These are phyloP conservation scores for Electrona antarctica DNA, from an alignment of 2,113 vertebrate species.

Conservation along the genomic window DNA sequence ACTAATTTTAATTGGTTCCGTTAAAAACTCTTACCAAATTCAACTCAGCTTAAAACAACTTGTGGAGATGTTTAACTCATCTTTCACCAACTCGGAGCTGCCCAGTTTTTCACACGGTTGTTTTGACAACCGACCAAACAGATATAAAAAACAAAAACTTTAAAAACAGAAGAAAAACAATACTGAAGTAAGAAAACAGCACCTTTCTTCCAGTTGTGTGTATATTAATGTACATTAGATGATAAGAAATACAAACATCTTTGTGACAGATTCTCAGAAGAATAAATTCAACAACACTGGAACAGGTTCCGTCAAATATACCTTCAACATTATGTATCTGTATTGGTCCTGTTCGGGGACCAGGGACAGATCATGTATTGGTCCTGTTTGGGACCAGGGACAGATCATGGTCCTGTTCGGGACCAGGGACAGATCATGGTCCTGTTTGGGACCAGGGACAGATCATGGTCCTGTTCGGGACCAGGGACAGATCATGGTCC, in stretches of 20 bases:
- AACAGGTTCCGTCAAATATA: no score
- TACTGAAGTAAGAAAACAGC: conserved; percentile 81
- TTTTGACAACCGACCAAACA: conserved; percentile 50
- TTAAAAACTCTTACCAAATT: conserved; percentile 15
- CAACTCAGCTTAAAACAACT: conserved; percentile 80
- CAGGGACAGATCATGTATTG: no score
- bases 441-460: no score
- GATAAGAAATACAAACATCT: conserved; percentile 85
- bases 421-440: no score
- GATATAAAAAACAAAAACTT: conserved; percentile 38
- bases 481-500: no score
- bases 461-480: no score
- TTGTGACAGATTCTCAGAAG: conserved; percentile 77
- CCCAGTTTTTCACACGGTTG: conserved; percentile 39
- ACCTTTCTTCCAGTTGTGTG: conserved; percentile 86
- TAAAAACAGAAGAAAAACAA: conserved; percentile 41
- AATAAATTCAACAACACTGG: background rate
- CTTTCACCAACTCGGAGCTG: conserved; percentile 42
- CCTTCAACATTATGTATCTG: no score
- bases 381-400: no score
- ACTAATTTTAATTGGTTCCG: no score
- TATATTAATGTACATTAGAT: conserved; percentile 68
- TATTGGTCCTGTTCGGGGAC: no score
- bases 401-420: no score
- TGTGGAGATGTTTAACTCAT: conserved; percentile 35